A percentile compares a stretch with the other conserved stretches of the same genome.
phyloP scores from a whole-genome alignment of 2,113 vertebrate species.

The Melanostigma gelatinosum region DNA sequence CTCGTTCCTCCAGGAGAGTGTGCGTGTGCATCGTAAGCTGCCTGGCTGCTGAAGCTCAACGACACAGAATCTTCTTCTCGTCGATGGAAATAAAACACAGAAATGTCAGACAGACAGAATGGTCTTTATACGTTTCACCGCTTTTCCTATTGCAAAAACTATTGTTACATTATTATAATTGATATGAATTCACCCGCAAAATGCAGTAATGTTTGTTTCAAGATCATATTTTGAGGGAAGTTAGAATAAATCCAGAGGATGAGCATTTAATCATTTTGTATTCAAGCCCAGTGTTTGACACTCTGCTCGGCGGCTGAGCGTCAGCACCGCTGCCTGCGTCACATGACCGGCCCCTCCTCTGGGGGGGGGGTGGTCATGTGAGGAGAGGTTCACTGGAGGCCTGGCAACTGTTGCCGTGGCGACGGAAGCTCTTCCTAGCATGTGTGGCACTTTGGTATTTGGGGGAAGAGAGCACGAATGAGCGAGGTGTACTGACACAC shows the following conservation, averaged over 20 bases:
- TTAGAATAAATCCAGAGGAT: neutral
- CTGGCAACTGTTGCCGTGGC: conserved; percentile 77
- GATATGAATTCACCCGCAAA: too few species aligned
- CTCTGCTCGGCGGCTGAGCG: conserved; percentile 2
- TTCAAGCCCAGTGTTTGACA: too few species aligned
- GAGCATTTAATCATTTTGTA: neutral
- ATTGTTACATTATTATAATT: too few species aligned
- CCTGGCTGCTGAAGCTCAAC: too few species aligned
- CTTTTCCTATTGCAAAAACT: too few species aligned
- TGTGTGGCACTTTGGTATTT: conserved; percentile 48
- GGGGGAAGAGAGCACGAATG: conserved; percentile 1
- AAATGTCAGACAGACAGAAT: too few species aligned
- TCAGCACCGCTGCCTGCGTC: conserved; percentile 41
- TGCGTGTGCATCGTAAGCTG: too few species aligned
- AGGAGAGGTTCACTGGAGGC: conserved; percentile 67
- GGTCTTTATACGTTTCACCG: too few species aligned
- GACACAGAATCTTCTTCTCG: too few species aligned
- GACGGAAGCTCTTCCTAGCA: conserved; percentile 81
- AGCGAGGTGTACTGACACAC: neutral
- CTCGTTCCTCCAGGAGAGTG: too few species aligned
- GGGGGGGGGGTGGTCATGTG: conserved; percentile 67
- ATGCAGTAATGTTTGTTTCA: too few species aligned
- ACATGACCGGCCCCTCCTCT: conserved; percentile 68
- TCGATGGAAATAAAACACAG: too few species aligned
- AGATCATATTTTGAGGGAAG: neutral